Base-by-base conservation (phyloP, 2,113 vertebrate species). In the Hyaena hyaena region DNA sequence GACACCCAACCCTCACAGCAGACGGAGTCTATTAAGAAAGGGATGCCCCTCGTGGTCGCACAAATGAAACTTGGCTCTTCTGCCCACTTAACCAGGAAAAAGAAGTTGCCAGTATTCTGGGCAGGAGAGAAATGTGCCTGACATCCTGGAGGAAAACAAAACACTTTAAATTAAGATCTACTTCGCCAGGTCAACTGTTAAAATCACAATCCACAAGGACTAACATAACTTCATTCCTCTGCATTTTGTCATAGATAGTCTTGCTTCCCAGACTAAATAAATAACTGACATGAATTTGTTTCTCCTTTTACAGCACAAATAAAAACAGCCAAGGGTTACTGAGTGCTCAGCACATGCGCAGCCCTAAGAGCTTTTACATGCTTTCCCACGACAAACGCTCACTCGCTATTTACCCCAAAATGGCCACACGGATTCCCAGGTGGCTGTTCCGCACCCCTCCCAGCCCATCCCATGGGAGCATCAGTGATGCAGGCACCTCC, bases 351-450 rank as follows among this genome's bases (percentile, higher is more conserved):
- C 21, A 6, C 9, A 4, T 2, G 50, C 10, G 11, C 80, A n/a
- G 21, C 9, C 5, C 21, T 6, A 11, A 23, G 43, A 83, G 11
- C 0, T 10, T 61, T 23, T 16, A 12, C 0, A 0, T 11, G 58
- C 23, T 21, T 69, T 45, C 24, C 33, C 73, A 43, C 17, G 21
- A 3, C 21, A 43, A 10, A 10, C 5, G 43, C 14, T 55, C 0
- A 5, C 24, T 58, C 31, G 16, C 1, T 14, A 19, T 23, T 61
- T 8, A 61, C 58, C 58, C 58, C 58, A 19, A 8, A 61, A 61
- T 61, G 9, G 8, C 58, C 58, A 61, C 58, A 23, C 0, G 58
- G 58, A 23, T 61, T 19, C 58, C 21, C 21, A 23, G 19, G 1
- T 0, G 55, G 55, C 17, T 58, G 55, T 58, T 21, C 53, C 19